Conservation (phyloP, 2,113 vertebrate species). For the Gallinago undulata region DNA sequence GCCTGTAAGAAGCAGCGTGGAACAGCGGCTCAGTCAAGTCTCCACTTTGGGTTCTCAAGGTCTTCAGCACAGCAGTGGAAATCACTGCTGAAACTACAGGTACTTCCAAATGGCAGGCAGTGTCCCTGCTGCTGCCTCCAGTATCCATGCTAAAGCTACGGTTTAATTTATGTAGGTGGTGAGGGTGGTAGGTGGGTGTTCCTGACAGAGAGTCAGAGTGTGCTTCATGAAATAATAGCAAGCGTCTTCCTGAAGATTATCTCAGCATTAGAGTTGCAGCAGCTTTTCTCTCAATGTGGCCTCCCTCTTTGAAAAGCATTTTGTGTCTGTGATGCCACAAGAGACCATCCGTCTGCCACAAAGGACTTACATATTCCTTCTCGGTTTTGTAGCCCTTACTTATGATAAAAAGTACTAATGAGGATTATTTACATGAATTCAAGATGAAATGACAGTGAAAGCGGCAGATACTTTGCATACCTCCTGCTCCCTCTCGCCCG, state of each 20-base stretch:
- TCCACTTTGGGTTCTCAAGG: background rate
- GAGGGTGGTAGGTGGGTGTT: background rate
- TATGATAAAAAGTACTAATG: background rate
- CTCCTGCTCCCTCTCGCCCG: background rate
- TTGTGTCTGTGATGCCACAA: background rate
- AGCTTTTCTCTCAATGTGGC: background rate
- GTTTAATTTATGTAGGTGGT: background rate
- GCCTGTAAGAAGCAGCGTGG: background rate
- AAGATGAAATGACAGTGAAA: background rate
- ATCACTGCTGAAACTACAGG: background rate
- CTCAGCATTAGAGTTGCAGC: background rate
- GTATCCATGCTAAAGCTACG: background rate
- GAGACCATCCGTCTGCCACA: fast-evolving
- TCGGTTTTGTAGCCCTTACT: background rate
- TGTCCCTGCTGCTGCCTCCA: background rate
- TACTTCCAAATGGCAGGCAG: background rate
- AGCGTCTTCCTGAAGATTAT: background rate
- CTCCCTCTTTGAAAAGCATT: background rate
- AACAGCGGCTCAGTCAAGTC: fast-evolving
- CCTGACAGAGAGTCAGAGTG: background rate
- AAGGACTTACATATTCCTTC: fast-evolving
- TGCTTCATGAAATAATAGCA: background rate
- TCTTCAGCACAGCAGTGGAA: background rate
- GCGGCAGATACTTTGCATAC: background rate
- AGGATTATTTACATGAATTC: background rate